phyloP scores from a whole-genome alignment of 2,113 vertebrate species.

The Trogon surrucura region DNA sequence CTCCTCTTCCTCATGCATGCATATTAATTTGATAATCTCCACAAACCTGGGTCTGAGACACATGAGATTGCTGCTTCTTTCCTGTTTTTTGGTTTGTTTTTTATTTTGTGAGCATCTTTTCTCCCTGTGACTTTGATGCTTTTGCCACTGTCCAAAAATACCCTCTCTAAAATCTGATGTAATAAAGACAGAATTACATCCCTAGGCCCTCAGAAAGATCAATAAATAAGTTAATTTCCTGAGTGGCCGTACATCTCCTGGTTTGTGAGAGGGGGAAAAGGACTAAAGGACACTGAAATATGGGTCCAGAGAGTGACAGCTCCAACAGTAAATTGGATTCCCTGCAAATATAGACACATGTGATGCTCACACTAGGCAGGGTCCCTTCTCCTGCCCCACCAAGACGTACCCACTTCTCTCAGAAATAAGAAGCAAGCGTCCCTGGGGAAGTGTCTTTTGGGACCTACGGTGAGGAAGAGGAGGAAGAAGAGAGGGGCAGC shows the following conservation, averaged over 20 bases:
- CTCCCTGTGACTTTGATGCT: neutral
- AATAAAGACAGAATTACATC: conserved; percentile 57
- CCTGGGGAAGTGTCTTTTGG: neutral
- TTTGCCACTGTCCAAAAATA: conserved; percentile 47
- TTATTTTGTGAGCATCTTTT: neutral
- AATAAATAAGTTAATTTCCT: conserved; percentile 63
- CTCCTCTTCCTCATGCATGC: neutral
- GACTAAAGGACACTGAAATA: neutral
- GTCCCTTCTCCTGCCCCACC: neutral
- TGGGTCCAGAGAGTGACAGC: neutral
- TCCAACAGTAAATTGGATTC: neutral
- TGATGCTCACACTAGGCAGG: accelerated
- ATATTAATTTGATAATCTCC: neutral
- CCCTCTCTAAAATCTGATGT: conserved; percentile 44
- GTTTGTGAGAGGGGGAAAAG: neutral
- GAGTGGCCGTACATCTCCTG: conserved; percentile 4
- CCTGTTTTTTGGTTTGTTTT: neutral
- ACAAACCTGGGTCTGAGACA: neutral
- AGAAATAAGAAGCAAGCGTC: neutral
- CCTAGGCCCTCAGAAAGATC: conserved; percentile 29
- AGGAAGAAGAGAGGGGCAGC: neutral
- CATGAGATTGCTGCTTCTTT: neutral
- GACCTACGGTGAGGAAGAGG: accelerated
- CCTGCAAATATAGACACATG: neutral
- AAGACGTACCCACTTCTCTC: neutral